Percentiles rank a stretch among this genome's conserved stretches.
These are phyloP conservation scores for Sorex maritimensis DNA, from an alignment of 2,797 vertebrate genomes.

Conservation along the genomic window DNA sequence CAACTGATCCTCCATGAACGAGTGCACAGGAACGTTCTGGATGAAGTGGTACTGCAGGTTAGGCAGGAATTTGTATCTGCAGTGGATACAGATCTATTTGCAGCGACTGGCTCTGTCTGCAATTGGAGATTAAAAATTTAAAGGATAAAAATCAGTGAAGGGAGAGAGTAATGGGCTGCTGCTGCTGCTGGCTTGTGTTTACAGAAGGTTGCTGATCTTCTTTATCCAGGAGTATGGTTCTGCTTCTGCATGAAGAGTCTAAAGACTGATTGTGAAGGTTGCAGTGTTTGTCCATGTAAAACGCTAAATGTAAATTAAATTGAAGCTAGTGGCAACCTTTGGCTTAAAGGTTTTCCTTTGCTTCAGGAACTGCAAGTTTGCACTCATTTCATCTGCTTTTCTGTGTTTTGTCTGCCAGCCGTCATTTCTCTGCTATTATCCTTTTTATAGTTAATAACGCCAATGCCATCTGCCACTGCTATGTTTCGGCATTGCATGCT, in stretches of 20 bases:
- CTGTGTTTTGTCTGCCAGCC: slow-evolving; percentile 91
- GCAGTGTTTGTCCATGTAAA: slow-evolving; percentile 88
- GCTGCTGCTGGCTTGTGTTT: slow-evolving; percentile 89
- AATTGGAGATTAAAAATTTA: slow-evolving; percentile 91
- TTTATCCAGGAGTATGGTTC: slow-evolving; percentile 87
- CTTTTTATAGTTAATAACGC: slow-evolving; percentile 92
- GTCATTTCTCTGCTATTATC: slow-evolving; percentile 90
- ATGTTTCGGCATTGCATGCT: slow-evolving; percentile 99
- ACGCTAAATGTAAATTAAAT: slow-evolving; percentile 88
- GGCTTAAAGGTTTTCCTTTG: slow-evolving; percentile 91
- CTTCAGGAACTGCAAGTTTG: slow-evolving; percentile 91
- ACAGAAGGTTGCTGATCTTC: slow-evolving; percentile 87
- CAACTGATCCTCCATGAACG: slow-evolving; percentile 88
- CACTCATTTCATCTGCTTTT: slow-evolving; percentile 94
- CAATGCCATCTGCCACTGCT: slow-evolving; percentile 99
- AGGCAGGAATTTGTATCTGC: slow-evolving; percentile 91
- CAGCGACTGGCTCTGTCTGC: slow-evolving; percentile 88
- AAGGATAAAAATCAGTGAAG: slow-evolving; percentile 89
- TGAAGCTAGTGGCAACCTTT: slow-evolving; percentile 90
- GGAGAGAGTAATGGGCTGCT: slow-evolving; percentile 89
- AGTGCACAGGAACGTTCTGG: slow-evolving; percentile 89
- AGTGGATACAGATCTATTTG: slow-evolving; percentile 90
- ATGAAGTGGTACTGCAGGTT: slow-evolving; percentile 90
- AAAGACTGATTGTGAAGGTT: slow-evolving; percentile 88
- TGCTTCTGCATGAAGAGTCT: slow-evolving; percentile 89